Evolutionary conservation across 2,113 vertebrate genomes (phyloP).

Genomic region (Origma solitaria): DNA sequence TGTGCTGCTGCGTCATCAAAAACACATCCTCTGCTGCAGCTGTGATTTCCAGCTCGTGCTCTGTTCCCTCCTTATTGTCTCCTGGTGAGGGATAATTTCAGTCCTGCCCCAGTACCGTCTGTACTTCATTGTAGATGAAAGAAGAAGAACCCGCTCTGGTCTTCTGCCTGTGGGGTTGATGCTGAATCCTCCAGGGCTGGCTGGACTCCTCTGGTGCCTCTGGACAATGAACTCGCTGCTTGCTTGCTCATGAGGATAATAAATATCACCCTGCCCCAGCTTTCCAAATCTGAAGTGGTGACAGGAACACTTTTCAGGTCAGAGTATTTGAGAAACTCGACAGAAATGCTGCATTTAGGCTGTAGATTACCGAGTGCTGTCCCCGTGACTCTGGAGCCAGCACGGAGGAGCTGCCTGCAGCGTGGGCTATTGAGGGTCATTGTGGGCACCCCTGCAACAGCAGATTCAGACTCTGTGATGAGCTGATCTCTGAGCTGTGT

Average conservation of each 20-base stretch:
- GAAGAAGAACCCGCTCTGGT: background rate
- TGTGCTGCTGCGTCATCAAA: background rate
- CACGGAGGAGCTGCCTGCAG: background rate
- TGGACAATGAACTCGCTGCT: background rate
- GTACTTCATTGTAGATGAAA: background rate
- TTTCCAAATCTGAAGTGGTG: background rate
- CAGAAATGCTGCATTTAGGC: background rate
- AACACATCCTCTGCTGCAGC: background rate
- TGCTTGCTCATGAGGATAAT: fast-evolving
- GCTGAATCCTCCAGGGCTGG: background rate
- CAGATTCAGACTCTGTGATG: fast-evolving
- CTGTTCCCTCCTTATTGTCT: background rate
- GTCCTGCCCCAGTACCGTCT: background rate
- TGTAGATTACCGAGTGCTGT: fast-evolving
- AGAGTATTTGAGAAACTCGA: background rate
- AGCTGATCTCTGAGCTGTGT: fast-evolving
- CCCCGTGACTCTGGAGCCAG: fast-evolving
- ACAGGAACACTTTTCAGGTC: background rate
- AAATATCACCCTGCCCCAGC: background rate
- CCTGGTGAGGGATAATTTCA: background rate
- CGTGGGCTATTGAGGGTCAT: fast-evolving
- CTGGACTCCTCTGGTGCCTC: background rate
- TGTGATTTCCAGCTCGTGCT: background rate
- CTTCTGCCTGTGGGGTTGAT: background rate
- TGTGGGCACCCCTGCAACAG: background rate